These are phyloP conservation scores for Progne subis DNA, from an alignment of 2,113 vertebrate species.

Conservation along the genomic window DNA sequence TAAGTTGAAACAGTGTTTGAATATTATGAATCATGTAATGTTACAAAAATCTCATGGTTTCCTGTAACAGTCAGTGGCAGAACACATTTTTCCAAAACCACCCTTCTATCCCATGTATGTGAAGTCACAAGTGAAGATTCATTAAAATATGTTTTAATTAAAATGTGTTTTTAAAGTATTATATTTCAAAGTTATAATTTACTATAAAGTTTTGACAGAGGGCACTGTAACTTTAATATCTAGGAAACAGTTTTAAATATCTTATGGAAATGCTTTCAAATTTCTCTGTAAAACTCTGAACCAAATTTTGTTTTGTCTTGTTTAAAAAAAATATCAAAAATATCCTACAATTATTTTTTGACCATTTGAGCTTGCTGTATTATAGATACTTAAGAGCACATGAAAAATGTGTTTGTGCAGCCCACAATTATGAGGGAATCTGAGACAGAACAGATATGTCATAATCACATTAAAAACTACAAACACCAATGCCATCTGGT, in stretches of 20 bases:
- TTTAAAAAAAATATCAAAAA: background rate
- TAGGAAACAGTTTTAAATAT: background rate
- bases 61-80: background rate
- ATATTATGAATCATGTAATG: background rate
- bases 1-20: background rate
- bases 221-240: background rate
- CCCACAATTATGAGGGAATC: background rate
- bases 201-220: background rate
- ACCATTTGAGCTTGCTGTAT: background rate
- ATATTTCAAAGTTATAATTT: background rate
- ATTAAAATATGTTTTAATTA: background rate
- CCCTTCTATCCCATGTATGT: fast-evolving
- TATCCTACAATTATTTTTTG: background rate
- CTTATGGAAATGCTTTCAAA: background rate
- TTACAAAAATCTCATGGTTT: background rate
- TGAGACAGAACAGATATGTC: slow-evolving; percentile 33
- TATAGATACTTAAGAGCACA: slow-evolving; percentile 11
- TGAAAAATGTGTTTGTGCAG: background rate
- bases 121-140: background rate
- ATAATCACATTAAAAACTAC: slow-evolving; percentile 44
- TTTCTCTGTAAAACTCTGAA: background rate
- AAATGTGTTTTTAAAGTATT: background rate
- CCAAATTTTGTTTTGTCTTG: background rate
- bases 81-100: background rate
- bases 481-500: slow-evolving; percentile 9